phyloP scores from a whole-genome alignment of 1,140 invertebrate species.

The Dolichoris vasculosae region DNA sequence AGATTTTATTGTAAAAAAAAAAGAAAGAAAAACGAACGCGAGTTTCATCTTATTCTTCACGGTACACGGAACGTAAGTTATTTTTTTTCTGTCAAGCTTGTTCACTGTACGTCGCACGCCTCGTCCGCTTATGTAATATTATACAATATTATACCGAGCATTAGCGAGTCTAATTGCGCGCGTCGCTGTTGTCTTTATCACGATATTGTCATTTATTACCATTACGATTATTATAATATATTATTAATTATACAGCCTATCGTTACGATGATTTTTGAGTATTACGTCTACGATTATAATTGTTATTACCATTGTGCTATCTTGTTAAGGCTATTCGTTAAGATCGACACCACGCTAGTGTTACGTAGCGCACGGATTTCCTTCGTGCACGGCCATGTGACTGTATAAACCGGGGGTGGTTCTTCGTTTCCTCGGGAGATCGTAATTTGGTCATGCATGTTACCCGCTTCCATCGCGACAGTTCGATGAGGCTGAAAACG shows the following conservation, averaged over 20 bases:
- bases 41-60: conserved; percentile 40
- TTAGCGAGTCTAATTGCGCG: conserved; percentile 53
- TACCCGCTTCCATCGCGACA: conserved; percentile 14
- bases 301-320: conserved; percentile 62
- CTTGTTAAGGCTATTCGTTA: conserved; percentile 64
- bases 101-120: conserved; percentile 45
- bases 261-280: conserved; percentile 67
- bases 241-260: conserved; percentile 59
- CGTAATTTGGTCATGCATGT: conserved; percentile 42
- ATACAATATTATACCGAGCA: conserved; percentile 42
- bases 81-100: conserved; percentile 13
- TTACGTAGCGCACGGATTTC: conserved; percentile 53
- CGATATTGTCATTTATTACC: conserved; percentile 58
- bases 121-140: conserved; percentile 50
- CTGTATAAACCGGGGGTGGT: conserved; percentile 44
- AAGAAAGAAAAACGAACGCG: neutral
- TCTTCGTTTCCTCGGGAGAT: conserved; percentile 60
- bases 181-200: conserved; percentile 57
- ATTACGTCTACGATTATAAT: conserved; percentile 65
- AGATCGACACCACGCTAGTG: conserved; percentile 54
- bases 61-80: neutral
- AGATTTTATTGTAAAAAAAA: conserved; percentile 29
- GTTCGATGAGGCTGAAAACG: neutral
- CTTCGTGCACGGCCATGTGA: conserved; percentile 49
- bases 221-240: conserved; percentile 53